Evolutionary conservation across 2,113 vertebrate genomes (phyloP), one percentile per base, ranked within the genome.

Genomic region (Dromas ardeola): DNA sequence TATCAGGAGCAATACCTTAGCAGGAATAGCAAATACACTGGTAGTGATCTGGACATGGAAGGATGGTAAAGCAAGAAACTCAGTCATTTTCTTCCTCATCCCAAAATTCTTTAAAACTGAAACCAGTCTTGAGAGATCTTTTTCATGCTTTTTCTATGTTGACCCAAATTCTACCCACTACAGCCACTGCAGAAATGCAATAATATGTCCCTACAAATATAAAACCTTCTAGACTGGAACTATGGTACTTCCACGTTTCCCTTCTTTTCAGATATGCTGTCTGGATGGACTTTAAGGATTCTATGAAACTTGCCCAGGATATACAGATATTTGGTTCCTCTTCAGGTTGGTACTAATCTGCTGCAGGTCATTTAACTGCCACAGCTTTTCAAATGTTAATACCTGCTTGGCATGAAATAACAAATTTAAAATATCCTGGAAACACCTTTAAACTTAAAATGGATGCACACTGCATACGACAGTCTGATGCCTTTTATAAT

Each of bases 381-480:
- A 40, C 6, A 73, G 18, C 5, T 77, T 72, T 83, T 63, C n/a
- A 81, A 71, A 53, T 40, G 5, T 72, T 86, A 23, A 20, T 40
- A 40, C 1, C 2, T 69, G 6, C 21, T 69, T 63, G 16, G 16
- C 9, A 42, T 38, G 29, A 81, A 69, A 21, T 30, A 11, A 38
- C 9, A 65, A 47, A 42, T 78, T 8, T 78, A 65, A 47, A 0
- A 26, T 38, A 65, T 47, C 16, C 10, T 70, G 65, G 36, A 56
- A 92, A 61, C 19, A 50, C 22, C 9, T 81, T 87, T 69, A 58
- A 87, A 77, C 4, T 45, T 63, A 30, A 81, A 69, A 18, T 40
- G 11, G 15, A 27, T 59, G 7, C 2, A 36, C 12, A 11, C 7
- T 36, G 6, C 6, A 2, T n/a, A 67, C 2, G 1, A 6, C 18